A percentile compares a stretch with the other conserved stretches of the same genome.
Evolutionary conservation across 2,113 vertebrate species (phyloP).

Genomic region (Petroica traversi): DNA sequence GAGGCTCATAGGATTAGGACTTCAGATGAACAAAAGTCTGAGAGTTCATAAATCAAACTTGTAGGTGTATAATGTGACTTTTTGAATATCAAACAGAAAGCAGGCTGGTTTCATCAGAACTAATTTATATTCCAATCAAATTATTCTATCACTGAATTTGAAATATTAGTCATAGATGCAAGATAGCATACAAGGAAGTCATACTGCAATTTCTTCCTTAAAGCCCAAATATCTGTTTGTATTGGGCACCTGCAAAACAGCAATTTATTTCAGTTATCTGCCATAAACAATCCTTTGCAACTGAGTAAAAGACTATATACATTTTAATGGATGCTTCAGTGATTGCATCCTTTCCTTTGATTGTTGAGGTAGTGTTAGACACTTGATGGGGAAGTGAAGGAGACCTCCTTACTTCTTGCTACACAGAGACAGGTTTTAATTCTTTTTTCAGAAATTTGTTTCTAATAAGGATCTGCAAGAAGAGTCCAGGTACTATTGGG

Average conservation of each 20-base stretch:
- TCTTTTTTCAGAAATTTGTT: not conserved
- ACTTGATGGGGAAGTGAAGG: not conserved
- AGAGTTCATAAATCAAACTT: conserved; percentile 1
- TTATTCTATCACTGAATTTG: conserved; percentile 36
- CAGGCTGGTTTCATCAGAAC: conserved; percentile 20
- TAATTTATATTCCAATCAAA: conserved; percentile 50
- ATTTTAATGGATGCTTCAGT: conserved; percentile 3
- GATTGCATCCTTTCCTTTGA: not conserved
- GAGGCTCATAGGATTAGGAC: not conserved
- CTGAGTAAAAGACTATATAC: not conserved
- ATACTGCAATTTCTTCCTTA: not conserved
- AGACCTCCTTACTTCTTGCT: not conserved
- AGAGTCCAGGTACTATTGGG: not conserved
- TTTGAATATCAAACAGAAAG: conserved; percentile 24
- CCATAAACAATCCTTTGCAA: conserved; percentile 34
- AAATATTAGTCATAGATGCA: conserved; percentile 3
- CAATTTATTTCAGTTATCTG: conserved; percentile 18
- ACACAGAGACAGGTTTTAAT: not conserved
- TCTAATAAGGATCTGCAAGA: not conserved
- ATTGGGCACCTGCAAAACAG: conserved; percentile 19
- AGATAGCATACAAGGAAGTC: not conserved
- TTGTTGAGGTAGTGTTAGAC: not conserved
- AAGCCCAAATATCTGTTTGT: conserved; percentile 2
- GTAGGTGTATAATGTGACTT: not conserved
- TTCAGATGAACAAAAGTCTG: not conserved